Percentiles rank a stretch among this genome's conserved stretches.
These are phyloP conservation scores for Drosophila funebris DNA, from an alignment of 1,140 invertebrate species.

Conservation along the genomic window DNA sequence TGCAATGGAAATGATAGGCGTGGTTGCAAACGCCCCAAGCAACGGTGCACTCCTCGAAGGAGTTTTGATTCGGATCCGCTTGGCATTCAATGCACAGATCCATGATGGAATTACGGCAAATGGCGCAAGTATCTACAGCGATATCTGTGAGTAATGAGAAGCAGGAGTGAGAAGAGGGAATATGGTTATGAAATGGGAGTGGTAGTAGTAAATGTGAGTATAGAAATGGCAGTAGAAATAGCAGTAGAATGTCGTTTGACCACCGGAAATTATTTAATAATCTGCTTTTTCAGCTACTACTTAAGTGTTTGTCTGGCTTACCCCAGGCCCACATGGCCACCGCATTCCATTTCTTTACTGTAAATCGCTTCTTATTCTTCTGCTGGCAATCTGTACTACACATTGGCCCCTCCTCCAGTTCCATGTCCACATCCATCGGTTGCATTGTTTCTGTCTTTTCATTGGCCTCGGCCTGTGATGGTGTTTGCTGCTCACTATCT, in stretches of 20 bases:
- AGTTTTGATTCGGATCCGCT: conserved; percentile 98
- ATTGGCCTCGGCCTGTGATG: background rate
- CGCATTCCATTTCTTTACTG: conserved; percentile 99
- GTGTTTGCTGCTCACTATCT: conserved; percentile 7
- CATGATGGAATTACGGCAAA: conserved; percentile 99
- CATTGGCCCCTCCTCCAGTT: conserved; percentile 85
- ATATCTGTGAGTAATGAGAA: conserved; percentile 89
- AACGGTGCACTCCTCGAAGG: conserved; percentile 98
- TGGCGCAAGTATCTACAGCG: conserved; percentile 99
- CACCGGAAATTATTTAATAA: conserved; percentile 66
- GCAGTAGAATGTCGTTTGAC: background rate
- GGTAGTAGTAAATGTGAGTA: background rate
- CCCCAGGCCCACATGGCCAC: conserved; percentile 98
- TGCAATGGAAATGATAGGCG: conserved; percentile 99
- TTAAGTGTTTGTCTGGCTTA: conserved; percentile 28
- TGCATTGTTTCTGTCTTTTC: background rate
- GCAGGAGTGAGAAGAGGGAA: background rate
- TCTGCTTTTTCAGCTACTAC: conserved; percentile 55
- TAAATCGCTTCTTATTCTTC: conserved; percentile 90
- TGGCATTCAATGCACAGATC: conserved; percentile 99
- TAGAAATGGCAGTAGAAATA: background rate
- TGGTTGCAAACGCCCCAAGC: conserved; percentile 99
- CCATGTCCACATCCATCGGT: background rate
- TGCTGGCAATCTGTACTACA: conserved; percentile 87
- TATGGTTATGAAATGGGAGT: background rate